Evolutionary conservation across 2,888 invertebrate genomes (phyloP), one percentile per base, ranked within the genome.

Genomic region (Caenorhabditis imperialis): DNA sequence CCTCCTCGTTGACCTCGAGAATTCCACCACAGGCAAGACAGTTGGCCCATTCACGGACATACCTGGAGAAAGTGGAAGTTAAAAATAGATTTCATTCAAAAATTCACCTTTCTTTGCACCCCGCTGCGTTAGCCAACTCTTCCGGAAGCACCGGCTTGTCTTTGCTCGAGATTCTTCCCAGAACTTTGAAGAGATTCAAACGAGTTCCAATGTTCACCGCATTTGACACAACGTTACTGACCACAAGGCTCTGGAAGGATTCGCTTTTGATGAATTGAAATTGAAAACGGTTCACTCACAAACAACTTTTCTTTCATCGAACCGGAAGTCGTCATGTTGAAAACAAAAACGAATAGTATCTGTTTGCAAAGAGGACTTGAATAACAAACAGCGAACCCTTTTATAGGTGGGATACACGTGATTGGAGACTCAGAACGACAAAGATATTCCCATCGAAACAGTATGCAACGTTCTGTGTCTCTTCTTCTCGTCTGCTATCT

Each of bases 41-140:
- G 20, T 72, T 65, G 14, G 77, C 58, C 79, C 81, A 80, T 58
- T 84, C 83, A 30, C 69, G 69, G 14, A 79, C 58, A 35, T 83
- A 82, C 22, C 81, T 77, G n/a, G n/a, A n/a, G n/a, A n/a, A n/a
- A n/a, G n/a, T n/a, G n/a, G n/a, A n/a, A n/a, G n/a, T n/a, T n/a
- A n/a, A n/a, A n/a, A n/a, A n/a, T n/a, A 3, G 20, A n/a, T n/a
- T n/a, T 42, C n/a, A 27, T 30, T 38, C 20, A 47, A 22, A 4
- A 12, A 22, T n/a, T 27, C 27, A 79, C 72, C 80, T 73, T 20
- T 77, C 73, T 60, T 84, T 84, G 60, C 80, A 79, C 1, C 70
- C 69, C 8, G 82, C 81, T 44, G 75, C 72, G 27, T 79, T 50
- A 1, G 84, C 84, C 3, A 84, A 75, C 14, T 71, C 67, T 23